Base-by-base conservation (phyloP, 2,888 invertebrate species). In the Theodoxus fluviatilis region DNA sequence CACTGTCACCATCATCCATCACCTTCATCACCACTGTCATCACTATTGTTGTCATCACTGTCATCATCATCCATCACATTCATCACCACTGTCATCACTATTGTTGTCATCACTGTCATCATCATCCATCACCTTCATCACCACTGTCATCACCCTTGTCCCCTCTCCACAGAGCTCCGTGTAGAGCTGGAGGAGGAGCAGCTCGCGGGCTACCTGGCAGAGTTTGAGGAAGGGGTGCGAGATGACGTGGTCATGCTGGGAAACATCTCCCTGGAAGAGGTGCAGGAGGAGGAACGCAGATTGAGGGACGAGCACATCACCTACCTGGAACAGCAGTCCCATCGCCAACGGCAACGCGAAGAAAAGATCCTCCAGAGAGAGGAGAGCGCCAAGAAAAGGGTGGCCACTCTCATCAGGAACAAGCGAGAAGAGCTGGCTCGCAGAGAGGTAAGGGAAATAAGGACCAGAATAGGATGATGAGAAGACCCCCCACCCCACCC, bases 181-280 rank as follows among this genome's bases (percentile, higher is more conserved):
- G 74, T 79, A n/a, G 75, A 82, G 70, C 75, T 85, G 69, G 83
- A 84, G 73, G 79, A 82, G 52, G 79, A 78, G 4, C 81, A 84
- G 59, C 74, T 85, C 47, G 77, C 76, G 3, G 78, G 80, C 12
- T 85, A 85, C 68, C 73, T 84, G 47, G 77, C 79, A 28, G 77
- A 82, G 25, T 85, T 85, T 75, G 83, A 84, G 69, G 77, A 78
- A 0, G 81, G 78, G 2, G 80, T 84, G 6, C 73, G 74, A 55
- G 83, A 84, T 66, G 84, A 85, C 57, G 81, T 85, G 43, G 80
- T 85, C 25, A 83, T 85, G 83, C 77, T 85, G 37, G 85, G 84
- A 0, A 78, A 76, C 66, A 84, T 85, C 65, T 78, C 80, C 3
- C 76, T 85, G 71, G 83, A 84, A 70, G 85, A 85, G 47, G 81